Percentiles rank a stretch among this genome's conserved stretches.
phyloP scores from a whole-genome alignment of 2,113 vertebrate species.

The Scopus umbretta region DNA sequence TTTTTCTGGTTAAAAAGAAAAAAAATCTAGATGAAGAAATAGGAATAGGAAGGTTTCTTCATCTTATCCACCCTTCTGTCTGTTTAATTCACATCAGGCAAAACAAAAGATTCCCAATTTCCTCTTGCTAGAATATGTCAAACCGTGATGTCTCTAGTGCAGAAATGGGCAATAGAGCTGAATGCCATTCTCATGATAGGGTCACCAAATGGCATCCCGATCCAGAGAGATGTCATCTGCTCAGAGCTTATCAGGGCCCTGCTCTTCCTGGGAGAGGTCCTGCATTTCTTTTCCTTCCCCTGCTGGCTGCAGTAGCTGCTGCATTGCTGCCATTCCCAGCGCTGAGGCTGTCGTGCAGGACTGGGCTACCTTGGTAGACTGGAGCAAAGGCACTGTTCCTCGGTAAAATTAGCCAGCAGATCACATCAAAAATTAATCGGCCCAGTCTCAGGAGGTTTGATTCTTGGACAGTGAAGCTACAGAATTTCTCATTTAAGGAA shows the following conservation, averaged over 20 bases:
- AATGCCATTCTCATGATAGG: neutral
- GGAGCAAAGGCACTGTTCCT: neutral
- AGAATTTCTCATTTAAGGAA: neutral
- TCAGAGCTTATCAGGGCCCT: neutral
- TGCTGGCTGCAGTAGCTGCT: neutral
- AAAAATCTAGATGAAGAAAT: neutral
- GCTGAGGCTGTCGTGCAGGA: neutral
- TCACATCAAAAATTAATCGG: neutral
- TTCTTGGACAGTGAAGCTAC: neutral
- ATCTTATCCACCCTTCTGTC: neutral
- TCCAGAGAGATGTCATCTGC: neutral
- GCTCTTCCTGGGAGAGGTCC: neutral
- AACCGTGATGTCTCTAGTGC: neutral
- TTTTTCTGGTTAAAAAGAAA: neutral
- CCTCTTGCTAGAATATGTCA: neutral
- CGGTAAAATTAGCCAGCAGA: neutral
- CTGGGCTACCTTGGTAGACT: neutral
- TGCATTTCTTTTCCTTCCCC: neutral
- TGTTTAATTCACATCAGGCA: neutral
- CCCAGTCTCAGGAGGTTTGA: neutral
- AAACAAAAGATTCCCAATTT: neutral
- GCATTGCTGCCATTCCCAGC: neutral
- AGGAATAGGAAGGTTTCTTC: neutral
- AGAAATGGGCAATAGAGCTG: neutral
- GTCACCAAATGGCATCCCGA: neutral